Evolutionary conservation across 2,113 vertebrate genomes (phyloP), one percentile per base, ranked within the genome.

Genomic region (Montifringilla adamsi): DNA sequence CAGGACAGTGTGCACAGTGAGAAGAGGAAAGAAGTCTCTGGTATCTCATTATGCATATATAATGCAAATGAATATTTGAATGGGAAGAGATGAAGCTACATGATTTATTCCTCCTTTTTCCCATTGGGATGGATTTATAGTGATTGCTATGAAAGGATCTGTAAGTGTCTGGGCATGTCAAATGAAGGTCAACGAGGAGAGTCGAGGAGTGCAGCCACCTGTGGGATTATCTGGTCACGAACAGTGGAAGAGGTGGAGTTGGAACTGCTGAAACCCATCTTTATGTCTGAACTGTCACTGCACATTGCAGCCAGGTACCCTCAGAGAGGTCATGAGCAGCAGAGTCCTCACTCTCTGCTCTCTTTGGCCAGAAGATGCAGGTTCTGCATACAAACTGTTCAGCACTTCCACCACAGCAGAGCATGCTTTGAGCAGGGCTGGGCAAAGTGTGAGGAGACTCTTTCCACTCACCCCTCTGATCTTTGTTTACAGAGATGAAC

Each of bases 21-120:
- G 52, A 75, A n/a, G 23, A 87, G 35, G 63, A 74, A 91, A 83
- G 84, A 80, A 81, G 39, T 62, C 55, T 79, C 60, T 76, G 60
- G 17, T 85, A 86, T 69, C 46, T 92, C 63, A 44, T 95, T 68
- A 74, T 60, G n/a, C 80, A 92, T 95, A 89, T 84, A 72, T 73
- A 80, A 97, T 64, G 69, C 17, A 89, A 70, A 94, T 73, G 50
- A 77, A 50, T 77, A 94, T 91, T 91, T 90, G 77, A 79, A 53
- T 76, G 50, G 41, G 58, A 86, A 85, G 49, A 89, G 70, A 80
- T 75, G 63, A 96, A 58, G 44, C 37, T 84, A 21, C n/a, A 14
- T 84, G 73, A 94, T 73, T 95, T 87, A 94, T 83, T 77, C 12
- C 31, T 55, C 26, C 21, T 52, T 91, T 92, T 90, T 17, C 66